Evolutionary conservation across 2,113 vertebrate genomes (phyloP).

Genomic region (Clarias macrocephalus): DNA sequence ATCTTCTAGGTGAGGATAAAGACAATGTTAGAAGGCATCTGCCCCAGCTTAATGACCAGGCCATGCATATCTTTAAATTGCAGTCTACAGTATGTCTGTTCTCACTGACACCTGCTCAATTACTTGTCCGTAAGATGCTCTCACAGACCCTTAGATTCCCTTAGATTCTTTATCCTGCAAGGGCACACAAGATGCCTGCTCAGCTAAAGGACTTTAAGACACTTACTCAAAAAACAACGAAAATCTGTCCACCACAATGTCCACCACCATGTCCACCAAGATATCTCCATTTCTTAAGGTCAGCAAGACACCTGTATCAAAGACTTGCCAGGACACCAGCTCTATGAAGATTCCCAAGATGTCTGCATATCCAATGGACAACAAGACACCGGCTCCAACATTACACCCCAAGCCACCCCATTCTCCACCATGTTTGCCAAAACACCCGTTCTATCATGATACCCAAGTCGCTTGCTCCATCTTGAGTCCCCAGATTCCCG

Average conservation of each 20-base stretch:
- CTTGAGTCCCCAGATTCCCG: not conserved
- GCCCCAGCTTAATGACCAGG: not conserved
- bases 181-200: not conserved
- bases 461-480: no score
- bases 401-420: not conserved
- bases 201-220: not conserved
- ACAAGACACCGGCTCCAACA: not conserved
- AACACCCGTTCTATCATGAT: no score
- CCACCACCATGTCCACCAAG: not conserved
- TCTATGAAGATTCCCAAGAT: not conserved
- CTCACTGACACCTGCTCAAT: not conserved
- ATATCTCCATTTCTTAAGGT: no score
- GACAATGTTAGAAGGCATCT: not conserved
- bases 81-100: not conserved
- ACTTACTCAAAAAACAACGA: not conserved
- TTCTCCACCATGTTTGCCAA: not conserved
- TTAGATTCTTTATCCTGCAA: not conserved
- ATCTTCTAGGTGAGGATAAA: not conserved
- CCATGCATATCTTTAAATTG: not conserved
- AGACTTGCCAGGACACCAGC: not conserved
- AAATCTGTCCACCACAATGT: not conserved
- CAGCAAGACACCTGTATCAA: not conserved
- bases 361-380: not conserved
- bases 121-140: not conserved
- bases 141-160: not conserved